Conservation (phyloP, 2,113 vertebrate species). For the Hippolais icterina region DNA sequence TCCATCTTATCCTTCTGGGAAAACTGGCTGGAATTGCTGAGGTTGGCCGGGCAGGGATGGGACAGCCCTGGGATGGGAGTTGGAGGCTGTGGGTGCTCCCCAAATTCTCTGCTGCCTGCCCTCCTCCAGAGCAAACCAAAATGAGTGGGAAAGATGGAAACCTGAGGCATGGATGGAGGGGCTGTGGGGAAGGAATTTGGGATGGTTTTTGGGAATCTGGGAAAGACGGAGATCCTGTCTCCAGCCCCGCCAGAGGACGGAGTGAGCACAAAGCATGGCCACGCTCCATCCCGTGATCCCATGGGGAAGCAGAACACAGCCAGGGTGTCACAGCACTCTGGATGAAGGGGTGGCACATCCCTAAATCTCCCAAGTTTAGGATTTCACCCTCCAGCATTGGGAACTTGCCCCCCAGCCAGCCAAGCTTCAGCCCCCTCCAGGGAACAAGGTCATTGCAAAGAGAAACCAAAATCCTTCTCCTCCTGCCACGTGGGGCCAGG, state of each 20-base stretch:
- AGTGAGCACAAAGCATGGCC: rapidly evolving
- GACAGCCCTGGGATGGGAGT: background rate
- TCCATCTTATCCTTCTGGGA: background rate
- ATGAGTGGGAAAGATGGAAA: background rate
- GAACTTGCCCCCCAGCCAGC: constrained; percentile 80
- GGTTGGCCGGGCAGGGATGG: background rate
- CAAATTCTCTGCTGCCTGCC: rapidly evolving
- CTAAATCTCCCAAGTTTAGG: constrained; percentile 49
- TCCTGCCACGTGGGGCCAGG: constrained; percentile 30
- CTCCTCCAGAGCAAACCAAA: background rate
- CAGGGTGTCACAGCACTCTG: background rate
- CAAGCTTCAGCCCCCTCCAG: constrained; percentile 79
- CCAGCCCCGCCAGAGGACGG: rapidly evolving
- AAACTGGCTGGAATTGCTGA: background rate
- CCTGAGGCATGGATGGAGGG: rapidly evolving
- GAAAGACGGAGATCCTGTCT: background rate
- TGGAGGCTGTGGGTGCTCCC: background rate
- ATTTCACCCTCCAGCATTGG: constrained; percentile 79
- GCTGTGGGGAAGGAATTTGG: background rate
- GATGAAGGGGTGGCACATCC: background rate
- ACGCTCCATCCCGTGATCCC: rapidly evolving
- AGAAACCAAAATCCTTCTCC: constrained; percentile 62
- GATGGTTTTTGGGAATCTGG: background rate
- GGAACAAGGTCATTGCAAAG: constrained; percentile 83
- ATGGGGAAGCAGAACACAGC: rapidly evolving